Evolutionary conservation across 2,113 vertebrate species (phyloP).

Genomic region (Leucoraja erinaceus): DNA sequence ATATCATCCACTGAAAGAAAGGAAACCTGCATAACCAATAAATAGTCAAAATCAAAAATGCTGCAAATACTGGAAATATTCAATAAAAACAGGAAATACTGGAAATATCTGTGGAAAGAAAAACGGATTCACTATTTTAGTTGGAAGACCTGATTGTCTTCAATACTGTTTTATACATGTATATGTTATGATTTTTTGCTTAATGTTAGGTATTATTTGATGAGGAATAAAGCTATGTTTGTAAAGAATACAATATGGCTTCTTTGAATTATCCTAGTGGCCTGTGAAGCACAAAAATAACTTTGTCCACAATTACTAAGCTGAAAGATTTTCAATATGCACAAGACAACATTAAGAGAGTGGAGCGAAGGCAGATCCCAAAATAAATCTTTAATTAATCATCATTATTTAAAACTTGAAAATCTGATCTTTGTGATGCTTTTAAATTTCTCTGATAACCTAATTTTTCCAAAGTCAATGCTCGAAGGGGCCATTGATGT

Average conservation of each 20-base stretch:
- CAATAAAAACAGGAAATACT: too few relatives aligned
- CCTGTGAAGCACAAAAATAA: not conserved
- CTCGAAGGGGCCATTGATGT: too few relatives aligned
- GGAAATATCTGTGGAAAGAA: too few relatives aligned
- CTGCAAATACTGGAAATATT: too few relatives aligned
- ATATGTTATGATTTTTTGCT: not conserved
- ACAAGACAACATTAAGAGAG: not conserved
- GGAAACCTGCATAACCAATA: constrained; percentile 60
- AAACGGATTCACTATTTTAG: too few relatives aligned
- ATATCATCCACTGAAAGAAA: constrained; percentile 80
- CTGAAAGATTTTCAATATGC: not conserved
- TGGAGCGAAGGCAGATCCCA: not conserved
- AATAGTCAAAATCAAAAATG: too few relatives aligned
- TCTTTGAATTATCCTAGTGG: not conserved
- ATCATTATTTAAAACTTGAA: too few relatives aligned
- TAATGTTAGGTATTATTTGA: not conserved
- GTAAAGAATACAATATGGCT: not conserved
- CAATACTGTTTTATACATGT: not conserved
- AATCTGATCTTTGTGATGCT: too few relatives aligned
- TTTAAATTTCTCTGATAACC: too few relatives aligned
- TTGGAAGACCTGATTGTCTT: too few relatives aligned
- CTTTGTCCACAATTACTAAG: not conserved
- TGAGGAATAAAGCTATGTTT: not conserved
- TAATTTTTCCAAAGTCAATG: too few relatives aligned
- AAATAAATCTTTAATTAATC: too few relatives aligned